phyloP scores from a whole-genome alignment of 2,797 vertebrate species.

The Lutjanus argentimaculatus region DNA sequence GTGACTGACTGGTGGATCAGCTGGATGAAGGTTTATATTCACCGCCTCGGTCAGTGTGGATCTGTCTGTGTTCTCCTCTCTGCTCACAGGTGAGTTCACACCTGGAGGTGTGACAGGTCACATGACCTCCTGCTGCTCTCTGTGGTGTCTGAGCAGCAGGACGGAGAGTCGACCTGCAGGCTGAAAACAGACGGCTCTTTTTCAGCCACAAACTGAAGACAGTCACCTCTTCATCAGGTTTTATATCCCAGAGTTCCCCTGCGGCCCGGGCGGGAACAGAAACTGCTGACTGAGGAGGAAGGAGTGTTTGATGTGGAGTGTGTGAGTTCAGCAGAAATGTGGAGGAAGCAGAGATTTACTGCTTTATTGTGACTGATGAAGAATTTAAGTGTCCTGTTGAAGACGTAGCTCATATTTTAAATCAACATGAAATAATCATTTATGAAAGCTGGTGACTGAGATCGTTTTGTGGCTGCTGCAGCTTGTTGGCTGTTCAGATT shows the following conservation, averaged over 20 bases:
- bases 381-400: neutral
- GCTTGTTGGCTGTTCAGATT: too few species aligned
- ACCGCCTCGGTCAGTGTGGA: too few species aligned
- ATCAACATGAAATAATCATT: neutral
- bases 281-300: neutral
- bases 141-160: neutral
- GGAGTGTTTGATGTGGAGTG: neutral
- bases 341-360: neutral
- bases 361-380: neutral
- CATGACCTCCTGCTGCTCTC: neutral
- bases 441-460: too few species aligned
- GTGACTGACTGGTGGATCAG: too few species aligned
- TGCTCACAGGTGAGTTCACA: neutral
- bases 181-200: too few species aligned
- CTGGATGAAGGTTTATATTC: too few species aligned
- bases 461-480: too few species aligned
- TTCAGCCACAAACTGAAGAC: neutral
- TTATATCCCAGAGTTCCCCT: neutral
- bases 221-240: neutral
- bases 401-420: too few species aligned
- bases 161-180: too few species aligned
- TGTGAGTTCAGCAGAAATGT: constrained; percentile 1
- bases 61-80: too few species aligned
- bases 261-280: neutral
- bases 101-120: neutral